Evolutionary conservation across 2,888 invertebrate species (phyloP), one percentile per base, ranked within the genome.

Genomic region (Lordiphosa fenestrarum): DNA sequence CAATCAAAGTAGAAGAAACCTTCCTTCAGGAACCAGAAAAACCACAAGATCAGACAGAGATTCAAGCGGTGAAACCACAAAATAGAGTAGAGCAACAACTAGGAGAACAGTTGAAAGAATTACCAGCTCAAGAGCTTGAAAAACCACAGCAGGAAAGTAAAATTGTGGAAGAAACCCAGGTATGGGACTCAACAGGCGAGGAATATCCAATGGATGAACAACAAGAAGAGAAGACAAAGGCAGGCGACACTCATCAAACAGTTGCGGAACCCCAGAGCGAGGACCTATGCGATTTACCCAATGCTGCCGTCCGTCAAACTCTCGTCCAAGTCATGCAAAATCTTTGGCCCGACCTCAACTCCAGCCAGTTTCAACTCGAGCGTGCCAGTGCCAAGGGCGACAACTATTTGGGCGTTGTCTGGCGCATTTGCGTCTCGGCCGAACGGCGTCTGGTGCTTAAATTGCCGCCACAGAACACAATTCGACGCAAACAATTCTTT

Each of bases 351-450:
- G 47, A 62, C 1, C 58, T 59, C 2, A 44, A 40, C 0, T 6
- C 56, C 46, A 74, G 6, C 63, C 69, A 42, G 3, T 73, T 83
- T 1, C 37, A 67, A 4, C 51, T 86, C 4, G 51, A 82, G 15
- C 41, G 60, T 5, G 88, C 86, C 6, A 81, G 86, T 6, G 68
- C 67, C 47, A 87, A 86, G 57, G 88, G 88, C 4, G 88, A 88
- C 52, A 88, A 89, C 56, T 89, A 87, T 21, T 69, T 88, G 58
- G 88, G 88, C 21, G 63, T 87, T 25, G 68, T 89, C 2, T 87
- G 85, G 64, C 82, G 87, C 3, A 65, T 86, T 3, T 44, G 51
- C 0, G 42, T 60, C 10, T 23, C 12, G 1, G 4, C 33, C 6
- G 23, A 53, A 5, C 39, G 67, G 2, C 72, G 72, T 30, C 54